phyloP scores from a whole-genome alignment of 1,140 invertebrate genomes.

The Micrasema minimum region DNA sequence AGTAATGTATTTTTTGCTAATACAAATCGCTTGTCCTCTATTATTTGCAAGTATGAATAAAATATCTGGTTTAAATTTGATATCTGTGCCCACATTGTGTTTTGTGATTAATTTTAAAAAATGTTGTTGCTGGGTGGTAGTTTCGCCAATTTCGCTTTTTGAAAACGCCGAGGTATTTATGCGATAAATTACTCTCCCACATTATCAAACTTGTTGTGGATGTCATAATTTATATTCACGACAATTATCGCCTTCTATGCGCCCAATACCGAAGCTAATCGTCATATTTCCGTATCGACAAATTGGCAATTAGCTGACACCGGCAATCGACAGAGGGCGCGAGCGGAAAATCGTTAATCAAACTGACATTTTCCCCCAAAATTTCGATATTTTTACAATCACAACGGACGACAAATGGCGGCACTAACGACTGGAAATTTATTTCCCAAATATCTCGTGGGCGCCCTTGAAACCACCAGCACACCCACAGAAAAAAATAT shows the following conservation, averaged over 20 bases:
- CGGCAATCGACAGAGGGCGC: conserved; percentile 9
- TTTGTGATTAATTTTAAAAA: too few relatives aligned
- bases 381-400: not conserved
- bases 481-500: not conserved
- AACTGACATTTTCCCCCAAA: conserved; percentile 19
- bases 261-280: conserved; percentile 11
- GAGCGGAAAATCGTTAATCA: conserved; percentile 20
- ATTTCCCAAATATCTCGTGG: conserved; percentile 1
- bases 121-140: too few relatives aligned
- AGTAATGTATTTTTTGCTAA: too few relatives aligned
- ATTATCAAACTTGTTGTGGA: not conserved
- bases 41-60: too few relatives aligned
- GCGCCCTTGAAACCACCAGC: conserved; percentile 6
- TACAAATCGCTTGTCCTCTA: too few relatives aligned
- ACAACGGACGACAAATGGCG: not conserved
- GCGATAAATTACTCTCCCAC: not conserved
- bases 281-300: conserved; percentile 1
- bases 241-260: conserved; percentile 17
- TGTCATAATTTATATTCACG: not conserved
- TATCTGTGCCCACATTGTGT: too few relatives aligned
- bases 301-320: conserved; percentile 26
- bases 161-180: too few relatives aligned
- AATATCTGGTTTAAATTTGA: too few relatives aligned
- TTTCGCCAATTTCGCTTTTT: too few relatives aligned
- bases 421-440: not conserved